phyloP scores from a whole-genome alignment of 2,888 invertebrate species.

The Rugalucina vietnamica region DNA sequence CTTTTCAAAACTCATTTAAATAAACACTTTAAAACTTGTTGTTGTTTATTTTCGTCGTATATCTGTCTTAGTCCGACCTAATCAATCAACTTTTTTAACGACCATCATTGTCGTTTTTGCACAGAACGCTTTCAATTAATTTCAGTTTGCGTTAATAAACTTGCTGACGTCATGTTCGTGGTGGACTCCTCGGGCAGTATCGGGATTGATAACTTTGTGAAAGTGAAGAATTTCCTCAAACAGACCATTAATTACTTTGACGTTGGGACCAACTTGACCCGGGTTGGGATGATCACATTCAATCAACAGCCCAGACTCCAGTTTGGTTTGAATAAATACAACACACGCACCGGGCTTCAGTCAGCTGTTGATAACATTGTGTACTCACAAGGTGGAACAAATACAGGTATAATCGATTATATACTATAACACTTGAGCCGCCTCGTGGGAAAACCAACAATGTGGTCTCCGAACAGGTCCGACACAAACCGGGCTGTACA shows the following conservation, averaged over 20 bases:
- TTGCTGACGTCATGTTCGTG: slow-evolving; percentile 74
- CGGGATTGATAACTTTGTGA: slow-evolving; percentile 67
- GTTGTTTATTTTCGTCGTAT: slow-evolving; percentile 5
- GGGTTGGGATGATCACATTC: slow-evolving; percentile 54
- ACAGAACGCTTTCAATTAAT: not conserved
- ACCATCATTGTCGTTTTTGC: too few relatives aligned
- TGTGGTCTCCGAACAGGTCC: too few relatives aligned
- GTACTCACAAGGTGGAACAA: slow-evolving; percentile 48
- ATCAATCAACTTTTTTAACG: not conserved
- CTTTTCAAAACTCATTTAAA: too few relatives aligned
- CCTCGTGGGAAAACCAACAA: too few relatives aligned
- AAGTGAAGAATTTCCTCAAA: slow-evolving; percentile 66
- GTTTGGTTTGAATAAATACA: slow-evolving; percentile 45
- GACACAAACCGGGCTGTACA: too few relatives aligned
- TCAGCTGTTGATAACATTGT: slow-evolving; percentile 39
- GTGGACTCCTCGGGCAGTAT: slow-evolving; percentile 77
- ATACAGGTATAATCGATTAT: slow-evolving; percentile 60
- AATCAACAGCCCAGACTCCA: slow-evolving; percentile 33
- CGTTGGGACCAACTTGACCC: slow-evolving; percentile 34
- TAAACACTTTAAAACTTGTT: too few relatives aligned
- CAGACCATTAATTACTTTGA: slow-evolving; percentile 35
- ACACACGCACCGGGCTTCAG: slow-evolving; percentile 16
- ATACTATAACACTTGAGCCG: too few relatives aligned
- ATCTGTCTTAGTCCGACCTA: not conserved
- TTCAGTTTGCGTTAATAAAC: slow-evolving; percentile 45